phyloP scores from a whole-genome alignment of 2,113 vertebrate genomes.

The Cephalopterus ornatus region DNA sequence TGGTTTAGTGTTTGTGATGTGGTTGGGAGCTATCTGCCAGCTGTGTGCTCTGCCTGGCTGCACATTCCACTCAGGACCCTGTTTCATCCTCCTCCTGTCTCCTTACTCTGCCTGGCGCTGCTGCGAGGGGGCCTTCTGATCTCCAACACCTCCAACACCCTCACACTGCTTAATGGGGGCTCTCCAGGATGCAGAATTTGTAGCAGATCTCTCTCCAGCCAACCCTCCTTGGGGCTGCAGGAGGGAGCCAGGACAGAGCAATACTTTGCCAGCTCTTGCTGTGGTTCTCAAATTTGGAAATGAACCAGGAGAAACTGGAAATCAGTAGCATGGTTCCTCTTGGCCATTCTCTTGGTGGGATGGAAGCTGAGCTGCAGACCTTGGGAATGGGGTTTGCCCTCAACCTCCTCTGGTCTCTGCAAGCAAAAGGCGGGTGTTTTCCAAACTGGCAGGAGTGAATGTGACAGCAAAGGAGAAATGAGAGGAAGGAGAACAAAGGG shows the following conservation, averaged over 20 bases:
- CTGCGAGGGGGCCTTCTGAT: neutral
- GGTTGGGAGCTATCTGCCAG: neutral
- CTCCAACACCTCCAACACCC: neutral
- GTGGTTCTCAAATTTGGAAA: neutral
- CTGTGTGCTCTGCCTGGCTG: neutral
- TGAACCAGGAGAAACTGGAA: neutral
- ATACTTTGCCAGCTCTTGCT: neutral
- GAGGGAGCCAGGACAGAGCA: neutral
- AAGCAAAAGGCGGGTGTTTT: neutral
- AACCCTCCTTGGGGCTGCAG: neutral
- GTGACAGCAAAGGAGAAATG: conserved; percentile 44
- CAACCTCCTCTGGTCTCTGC: neutral
- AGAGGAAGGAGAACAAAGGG: neutral
- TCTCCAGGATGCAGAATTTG: neutral
- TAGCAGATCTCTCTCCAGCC: neutral
- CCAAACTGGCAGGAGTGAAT: neutral
- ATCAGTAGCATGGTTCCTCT: neutral
- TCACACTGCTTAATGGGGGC: neutral
- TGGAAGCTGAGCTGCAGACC: neutral
- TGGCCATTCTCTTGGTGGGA: neutral
- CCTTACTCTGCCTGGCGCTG: neutral
- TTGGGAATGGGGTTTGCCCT: neutral
- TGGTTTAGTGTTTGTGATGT: fast-evolving
- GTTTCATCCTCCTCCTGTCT: neutral
- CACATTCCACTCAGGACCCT: neutral